These are phyloP conservation scores for Aegithalos caudatus DNA, from an alignment of 2,113 vertebrate genomes.

Conservation along the genomic window DNA sequence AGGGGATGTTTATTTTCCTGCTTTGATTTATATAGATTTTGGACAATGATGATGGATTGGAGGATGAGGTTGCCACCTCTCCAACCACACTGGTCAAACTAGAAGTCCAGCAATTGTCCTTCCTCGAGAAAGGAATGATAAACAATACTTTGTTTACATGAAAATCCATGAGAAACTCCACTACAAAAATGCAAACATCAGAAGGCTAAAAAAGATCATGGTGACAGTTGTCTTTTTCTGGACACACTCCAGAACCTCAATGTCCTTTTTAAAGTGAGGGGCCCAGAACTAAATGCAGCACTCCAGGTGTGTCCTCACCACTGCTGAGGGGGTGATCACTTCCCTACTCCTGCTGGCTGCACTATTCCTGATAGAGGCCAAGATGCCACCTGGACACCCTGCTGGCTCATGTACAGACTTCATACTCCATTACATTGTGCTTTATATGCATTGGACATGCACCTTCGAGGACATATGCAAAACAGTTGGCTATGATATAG, in stretches of 20 bases:
- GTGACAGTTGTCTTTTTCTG: background rate
- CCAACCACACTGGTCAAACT: too few relatives aligned
- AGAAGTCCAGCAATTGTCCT: too few relatives aligned
- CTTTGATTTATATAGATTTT: too few relatives aligned
- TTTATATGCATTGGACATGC: background rate
- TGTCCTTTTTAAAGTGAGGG: background rate
- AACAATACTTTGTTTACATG: too few relatives aligned
- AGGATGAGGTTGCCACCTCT: too few relatives aligned
- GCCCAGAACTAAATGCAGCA: fast-evolving
- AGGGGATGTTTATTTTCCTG: too few relatives aligned
- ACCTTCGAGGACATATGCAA: background rate
- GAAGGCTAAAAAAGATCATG: too few relatives aligned
- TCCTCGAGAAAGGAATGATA: too few relatives aligned
- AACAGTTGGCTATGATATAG: background rate
- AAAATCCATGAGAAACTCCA: too few relatives aligned
- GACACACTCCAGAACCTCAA: background rate
- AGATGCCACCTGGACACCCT: fast-evolving
- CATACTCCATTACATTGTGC: background rate
- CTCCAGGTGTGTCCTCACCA: background rate
- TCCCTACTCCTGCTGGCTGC: background rate
- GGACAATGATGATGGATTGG: too few relatives aligned
- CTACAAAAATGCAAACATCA: too few relatives aligned
- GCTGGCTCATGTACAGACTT: background rate
- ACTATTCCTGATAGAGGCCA: background rate
- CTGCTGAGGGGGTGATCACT: fast-evolving